Evolutionary conservation across 2,797 vertebrate species (phyloP).

Genomic region (Coranthus polyacanthus): DNA sequence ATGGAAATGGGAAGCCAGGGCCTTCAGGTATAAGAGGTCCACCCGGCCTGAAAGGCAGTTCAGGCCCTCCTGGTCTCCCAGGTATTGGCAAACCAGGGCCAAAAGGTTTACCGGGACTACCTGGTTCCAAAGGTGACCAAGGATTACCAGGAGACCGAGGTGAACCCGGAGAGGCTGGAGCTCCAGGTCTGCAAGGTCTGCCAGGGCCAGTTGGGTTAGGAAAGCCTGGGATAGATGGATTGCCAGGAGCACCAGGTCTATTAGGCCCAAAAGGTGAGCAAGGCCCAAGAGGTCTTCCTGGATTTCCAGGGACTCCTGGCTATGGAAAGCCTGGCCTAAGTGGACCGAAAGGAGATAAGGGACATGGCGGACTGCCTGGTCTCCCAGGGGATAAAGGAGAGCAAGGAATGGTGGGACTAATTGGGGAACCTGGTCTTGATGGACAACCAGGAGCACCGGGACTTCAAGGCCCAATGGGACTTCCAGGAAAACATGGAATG

Average conservation of each 20-base stretch:
- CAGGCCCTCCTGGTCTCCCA: slow-evolving; percentile 85
- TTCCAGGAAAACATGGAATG: slow-evolving; percentile 94
- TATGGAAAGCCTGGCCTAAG: slow-evolving; percentile 94
- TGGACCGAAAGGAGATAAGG: slow-evolving; percentile 94
- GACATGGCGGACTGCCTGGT: slow-evolving; percentile 89
- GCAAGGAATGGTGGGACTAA: slow-evolving; percentile 88
- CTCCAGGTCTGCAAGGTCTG: slow-evolving; percentile 88
- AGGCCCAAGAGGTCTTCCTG: slow-evolving; percentile 88
- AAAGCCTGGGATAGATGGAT: slow-evolving; percentile 88
- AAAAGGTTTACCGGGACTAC: slow-evolving; percentile 88
- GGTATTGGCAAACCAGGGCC: slow-evolving; percentile 91
- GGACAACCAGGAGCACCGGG: slow-evolving; percentile 91
- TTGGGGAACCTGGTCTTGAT: slow-evolving; percentile 89
- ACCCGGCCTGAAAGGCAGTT: slow-evolving; percentile 85
- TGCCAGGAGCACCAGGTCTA: slow-evolving; percentile 89
- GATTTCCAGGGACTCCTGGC: slow-evolving; percentile 90
- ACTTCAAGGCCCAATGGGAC: slow-evolving; percentile 92
- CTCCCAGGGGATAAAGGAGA: slow-evolving; percentile 91
- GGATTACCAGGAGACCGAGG: slow-evolving; percentile 89
- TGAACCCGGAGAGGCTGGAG: slow-evolving; percentile 85
- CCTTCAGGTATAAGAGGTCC: slow-evolving; percentile 85
- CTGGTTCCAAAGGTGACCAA: slow-evolving; percentile 90
- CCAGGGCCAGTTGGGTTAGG: slow-evolving; percentile 88
- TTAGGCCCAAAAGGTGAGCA: slow-evolving; percentile 89
- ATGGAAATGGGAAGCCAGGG: slow-evolving; percentile 94